Evolutionary conservation across 2,113 vertebrate species (phyloP).

Genomic region (Tragelaphus strepsiceros): DNA sequence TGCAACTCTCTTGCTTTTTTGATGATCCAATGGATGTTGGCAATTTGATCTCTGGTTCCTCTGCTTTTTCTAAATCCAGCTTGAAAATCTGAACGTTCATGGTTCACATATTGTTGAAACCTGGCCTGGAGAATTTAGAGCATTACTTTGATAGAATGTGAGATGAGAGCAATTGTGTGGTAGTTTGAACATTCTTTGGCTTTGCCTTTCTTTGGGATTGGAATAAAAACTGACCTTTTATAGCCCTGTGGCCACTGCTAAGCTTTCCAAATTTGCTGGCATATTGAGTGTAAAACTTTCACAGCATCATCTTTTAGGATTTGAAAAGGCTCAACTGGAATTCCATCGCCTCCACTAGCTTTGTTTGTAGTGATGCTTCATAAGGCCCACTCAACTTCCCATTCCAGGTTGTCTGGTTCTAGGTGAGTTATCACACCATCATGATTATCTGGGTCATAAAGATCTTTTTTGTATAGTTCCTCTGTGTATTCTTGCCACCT

Average conservation of each 20-base stretch:
- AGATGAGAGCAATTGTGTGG: neutral
- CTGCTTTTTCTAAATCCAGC: neutral
- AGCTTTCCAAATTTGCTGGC: neutral
- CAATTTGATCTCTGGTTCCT: neutral
- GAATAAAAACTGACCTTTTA: neutral
- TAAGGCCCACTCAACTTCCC: neutral
- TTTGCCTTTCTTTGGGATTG: neutral
- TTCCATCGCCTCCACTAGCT: neutral
- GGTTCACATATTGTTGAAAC: neutral
- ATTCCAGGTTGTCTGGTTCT: neutral
- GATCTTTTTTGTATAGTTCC: neutral
- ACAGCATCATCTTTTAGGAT: neutral
- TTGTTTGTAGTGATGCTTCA: neutral
- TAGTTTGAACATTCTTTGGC: neutral
- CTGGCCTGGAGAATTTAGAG: neutral
- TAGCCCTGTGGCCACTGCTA: neutral
- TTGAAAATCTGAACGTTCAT: fast-evolving
- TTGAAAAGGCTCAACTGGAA: neutral
- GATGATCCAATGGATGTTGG: fast-evolving
- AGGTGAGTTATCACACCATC: fast-evolving
- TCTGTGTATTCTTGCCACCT: neutral
- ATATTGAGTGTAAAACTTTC: neutral
- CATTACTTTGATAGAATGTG: neutral
- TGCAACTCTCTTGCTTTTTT: neutral
- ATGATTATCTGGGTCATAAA: neutral